Evolutionary conservation across 2,113 vertebrate species (phyloP).

Genomic region (Malaclemys terrapin): DNA sequence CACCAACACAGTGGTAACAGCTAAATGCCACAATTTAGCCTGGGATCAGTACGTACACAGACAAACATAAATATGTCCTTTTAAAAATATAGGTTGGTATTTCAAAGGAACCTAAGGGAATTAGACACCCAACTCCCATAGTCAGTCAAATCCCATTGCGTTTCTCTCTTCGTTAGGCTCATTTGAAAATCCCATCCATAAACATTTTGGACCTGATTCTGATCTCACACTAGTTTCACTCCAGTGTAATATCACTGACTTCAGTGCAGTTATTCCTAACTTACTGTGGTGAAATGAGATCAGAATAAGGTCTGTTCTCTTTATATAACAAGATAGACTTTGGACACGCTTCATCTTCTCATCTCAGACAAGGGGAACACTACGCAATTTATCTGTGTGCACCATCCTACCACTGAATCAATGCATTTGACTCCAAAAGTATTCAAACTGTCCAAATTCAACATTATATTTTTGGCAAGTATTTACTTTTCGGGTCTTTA

Average conservation of each 20-base stretch:
- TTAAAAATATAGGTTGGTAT: background rate
- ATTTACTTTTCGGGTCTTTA: conserved; percentile 9
- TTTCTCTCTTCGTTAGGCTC: background rate
- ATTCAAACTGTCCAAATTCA: conserved; percentile 46
- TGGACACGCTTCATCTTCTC: conserved; percentile 20
- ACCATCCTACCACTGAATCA: background rate
- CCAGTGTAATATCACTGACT: background rate
- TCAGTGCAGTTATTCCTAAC: background rate
- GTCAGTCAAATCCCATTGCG: too few relatives aligned
- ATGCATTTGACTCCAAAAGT: conserved; percentile 11
- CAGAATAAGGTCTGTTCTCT: conserved; percentile 2
- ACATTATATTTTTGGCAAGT: conserved; percentile 57
- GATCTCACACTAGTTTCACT: background rate
- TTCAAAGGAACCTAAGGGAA: background rate
- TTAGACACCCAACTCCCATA: background rate
- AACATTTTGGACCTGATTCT: background rate
- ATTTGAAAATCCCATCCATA: background rate
- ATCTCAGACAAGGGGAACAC: conserved; percentile 4
- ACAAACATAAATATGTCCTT: background rate
- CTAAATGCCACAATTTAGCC: background rate
- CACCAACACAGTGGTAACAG: background rate
- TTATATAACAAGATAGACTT: background rate
- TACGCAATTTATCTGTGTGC: conserved; percentile 11
- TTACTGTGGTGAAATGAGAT: background rate
- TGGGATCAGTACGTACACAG: background rate